A percentile compares a stretch with the other conserved stretches of the same genome.
Evolutionary conservation across 1,140 invertebrate genomes (phyloP).

Genomic region (Chironomus tepperi): DNA sequence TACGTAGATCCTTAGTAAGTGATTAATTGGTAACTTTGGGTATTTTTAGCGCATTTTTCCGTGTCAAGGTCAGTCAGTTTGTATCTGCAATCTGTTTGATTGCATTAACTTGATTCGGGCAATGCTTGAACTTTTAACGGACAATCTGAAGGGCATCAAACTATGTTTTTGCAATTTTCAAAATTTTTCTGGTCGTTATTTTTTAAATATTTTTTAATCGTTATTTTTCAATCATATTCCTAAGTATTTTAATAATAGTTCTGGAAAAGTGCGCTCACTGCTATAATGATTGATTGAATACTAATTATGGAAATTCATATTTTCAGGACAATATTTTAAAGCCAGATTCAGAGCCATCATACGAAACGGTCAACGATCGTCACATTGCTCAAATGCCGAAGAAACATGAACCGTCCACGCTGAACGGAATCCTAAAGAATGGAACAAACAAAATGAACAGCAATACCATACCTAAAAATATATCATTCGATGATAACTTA

Average conservation of each 20-base stretch:
- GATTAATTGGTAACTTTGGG: too few species aligned
- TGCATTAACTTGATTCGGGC: too few species aligned
- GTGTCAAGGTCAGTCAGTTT: not conserved
- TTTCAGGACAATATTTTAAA: not conserved
- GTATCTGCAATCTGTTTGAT: too few species aligned
- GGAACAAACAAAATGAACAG: slow-evolving; percentile 3
- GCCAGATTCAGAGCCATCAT: not conserved
- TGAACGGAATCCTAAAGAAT: slow-evolving; percentile 17
- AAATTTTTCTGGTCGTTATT: not conserved
- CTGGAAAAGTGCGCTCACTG: too few species aligned
- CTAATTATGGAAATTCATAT: too few species aligned
- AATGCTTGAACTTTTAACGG: too few species aligned
- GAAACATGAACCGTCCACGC: not conserved
- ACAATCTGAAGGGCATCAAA: too few species aligned
- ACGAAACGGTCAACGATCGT: not conserved
- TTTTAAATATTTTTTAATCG: not conserved
- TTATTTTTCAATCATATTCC: slow-evolving; percentile 1
- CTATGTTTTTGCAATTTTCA: not conserved
- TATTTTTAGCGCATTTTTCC: too few species aligned
- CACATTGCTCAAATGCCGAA: not conserved
- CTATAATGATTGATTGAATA: too few species aligned
- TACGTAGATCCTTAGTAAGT: slow-evolving; percentile 31
- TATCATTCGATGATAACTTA: not conserved
- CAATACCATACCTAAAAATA: not conserved
- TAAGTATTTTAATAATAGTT: too few species aligned